phyloP scores from a whole-genome alignment of 2,888 invertebrate genomes.

The Mimachlamys varia region DNA sequence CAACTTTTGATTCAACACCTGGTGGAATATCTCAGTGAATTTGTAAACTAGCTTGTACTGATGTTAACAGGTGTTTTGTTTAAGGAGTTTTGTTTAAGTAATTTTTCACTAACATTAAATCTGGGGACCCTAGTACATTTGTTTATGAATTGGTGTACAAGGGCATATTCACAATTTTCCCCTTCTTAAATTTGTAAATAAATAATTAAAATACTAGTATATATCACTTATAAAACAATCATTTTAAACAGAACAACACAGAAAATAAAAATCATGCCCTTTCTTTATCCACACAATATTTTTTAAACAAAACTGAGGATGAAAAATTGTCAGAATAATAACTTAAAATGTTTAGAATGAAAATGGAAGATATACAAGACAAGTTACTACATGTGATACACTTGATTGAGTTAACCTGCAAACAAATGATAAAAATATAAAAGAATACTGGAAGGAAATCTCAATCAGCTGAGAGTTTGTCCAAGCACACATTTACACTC shows the following conservation, averaged over 20 bases:
- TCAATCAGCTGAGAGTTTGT: background rate
- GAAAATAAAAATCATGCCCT: background rate
- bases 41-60: background rate
- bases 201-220: conserved; percentile 11
- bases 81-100: background rate
- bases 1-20: no score
- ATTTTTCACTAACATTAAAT: background rate
- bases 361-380: background rate
- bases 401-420: conserved; percentile 5
- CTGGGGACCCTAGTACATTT: background rate
- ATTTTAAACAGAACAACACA: background rate
- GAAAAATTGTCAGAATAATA: background rate
- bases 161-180: background rate
- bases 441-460: background rate
- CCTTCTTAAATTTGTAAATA: conserved; percentile 1
- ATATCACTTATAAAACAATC: background rate
- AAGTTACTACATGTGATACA: background rate
- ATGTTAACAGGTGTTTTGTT: background rate
- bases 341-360: background rate
- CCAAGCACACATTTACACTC: background rate
- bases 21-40: no score
- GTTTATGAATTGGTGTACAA: background rate
- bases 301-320: background rate
- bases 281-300: background rate
- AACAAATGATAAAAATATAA: background rate